Evolutionary conservation across 2,797 vertebrate genomes (phyloP), one percentile per base, ranked within the genome.

Genomic region (Lophius americanus): DNA sequence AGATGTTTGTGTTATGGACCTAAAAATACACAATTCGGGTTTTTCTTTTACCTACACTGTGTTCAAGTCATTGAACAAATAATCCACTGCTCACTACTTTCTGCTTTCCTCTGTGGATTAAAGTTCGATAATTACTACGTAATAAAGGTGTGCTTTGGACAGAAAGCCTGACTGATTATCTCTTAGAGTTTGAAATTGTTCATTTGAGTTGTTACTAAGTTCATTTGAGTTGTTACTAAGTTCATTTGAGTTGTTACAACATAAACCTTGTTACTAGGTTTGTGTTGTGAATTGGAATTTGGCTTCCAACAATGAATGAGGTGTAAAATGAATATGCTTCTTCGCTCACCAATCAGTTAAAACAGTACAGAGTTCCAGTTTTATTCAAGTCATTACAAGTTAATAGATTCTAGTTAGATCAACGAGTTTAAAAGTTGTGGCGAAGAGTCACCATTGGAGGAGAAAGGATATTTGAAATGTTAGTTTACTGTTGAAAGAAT

Each of bases 301-400:
- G 9, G 23, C 4, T 54, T 44, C 4, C 12, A 39, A 12, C 49
- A n/a, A 44, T 3, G 12, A 6, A 32, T 14, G 14, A 52, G 9
- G 58, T 61, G 52, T 50, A 33, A 39, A 33, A 59, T 51, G 8
- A n/a, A 14, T 36, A 1, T 44, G 7, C 3, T 48, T n/a, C 39
- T 53, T 48, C 42, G 38, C 4, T 4, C 33, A 51, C 53, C 1
- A 3, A 43, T 13, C 46, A 44, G 48, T 37, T 48, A 59, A 63
- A 63, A 49, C 42, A 68, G 64, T 63, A 57, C 77, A 63, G 44
- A 54, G 36, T 78, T 83, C 60, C 80, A 74, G 75, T 71, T 77
- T 10, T 12, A 60, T 67, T 56, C 56, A 67, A 71, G 78, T 9
- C 11, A 43, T 63, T 64, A 82, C 65, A 78, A 70, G 49, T 48